These are phyloP conservation scores for Leptopterna dolabrata DNA, from an alignment of 2,888 invertebrate genomes.

Conservation along the genomic window DNA sequence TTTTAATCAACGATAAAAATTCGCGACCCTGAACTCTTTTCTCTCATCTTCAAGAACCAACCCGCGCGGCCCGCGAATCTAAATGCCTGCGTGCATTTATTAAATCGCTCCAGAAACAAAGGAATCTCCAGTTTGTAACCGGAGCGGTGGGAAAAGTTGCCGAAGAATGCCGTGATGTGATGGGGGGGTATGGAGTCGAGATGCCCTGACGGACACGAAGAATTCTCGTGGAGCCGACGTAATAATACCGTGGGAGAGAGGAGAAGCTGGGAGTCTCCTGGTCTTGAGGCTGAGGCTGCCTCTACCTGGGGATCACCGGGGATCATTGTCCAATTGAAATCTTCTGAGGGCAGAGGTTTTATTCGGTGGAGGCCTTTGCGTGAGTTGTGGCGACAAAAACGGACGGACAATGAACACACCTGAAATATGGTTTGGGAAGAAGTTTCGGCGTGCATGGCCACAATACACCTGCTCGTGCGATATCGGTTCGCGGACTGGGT, in stretches of 20 bases:
- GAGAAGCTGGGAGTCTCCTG: background rate
- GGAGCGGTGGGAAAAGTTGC: constrained; percentile 25
- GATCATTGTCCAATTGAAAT: constrained; percentile 28
- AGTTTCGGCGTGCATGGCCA: no score
- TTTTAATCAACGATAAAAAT: background rate
- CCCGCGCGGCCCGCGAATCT: background rate
- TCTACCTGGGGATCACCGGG: background rate
- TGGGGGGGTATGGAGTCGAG: background rate
- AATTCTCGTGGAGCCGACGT: background rate
- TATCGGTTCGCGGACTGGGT: no score
- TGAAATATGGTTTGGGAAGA: background rate
- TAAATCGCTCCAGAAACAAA: constrained; percentile 26
- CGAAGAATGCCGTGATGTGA: background rate
- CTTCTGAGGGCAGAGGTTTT: background rate
- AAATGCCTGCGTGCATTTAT: constrained; percentile 14
- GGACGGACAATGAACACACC: background rate
- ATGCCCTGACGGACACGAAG: background rate
- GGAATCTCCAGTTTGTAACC: background rate
- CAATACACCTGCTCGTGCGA: no score
- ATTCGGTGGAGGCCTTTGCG: background rate
- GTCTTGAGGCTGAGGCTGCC: background rate
- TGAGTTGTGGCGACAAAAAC: background rate
- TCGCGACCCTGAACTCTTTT: background rate
- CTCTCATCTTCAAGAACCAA: background rate
- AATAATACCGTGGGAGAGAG: constrained; percentile 35